Percentiles rank a stretch among this genome's conserved stretches.
Conservation (phyloP, 2,113 vertebrate genomes). For the Geococcyx californianus region DNA sequence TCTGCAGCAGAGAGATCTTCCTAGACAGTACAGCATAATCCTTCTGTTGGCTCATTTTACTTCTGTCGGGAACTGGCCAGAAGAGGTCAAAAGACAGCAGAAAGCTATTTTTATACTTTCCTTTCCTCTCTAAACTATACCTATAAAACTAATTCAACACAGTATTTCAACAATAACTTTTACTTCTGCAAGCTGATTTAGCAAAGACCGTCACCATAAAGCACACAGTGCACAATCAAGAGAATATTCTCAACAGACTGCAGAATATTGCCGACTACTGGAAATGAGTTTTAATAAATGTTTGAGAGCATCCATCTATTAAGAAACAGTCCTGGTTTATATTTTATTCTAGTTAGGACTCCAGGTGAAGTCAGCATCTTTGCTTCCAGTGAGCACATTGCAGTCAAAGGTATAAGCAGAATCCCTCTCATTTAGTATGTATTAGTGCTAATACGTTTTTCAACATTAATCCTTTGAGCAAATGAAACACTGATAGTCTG, state of each 20-base stretch:
- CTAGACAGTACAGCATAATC: not conserved
- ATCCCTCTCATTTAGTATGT: constrained; percentile 55
- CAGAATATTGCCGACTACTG: not conserved
- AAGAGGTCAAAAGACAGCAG: not conserved
- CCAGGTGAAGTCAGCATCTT: not conserved
- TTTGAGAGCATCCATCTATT: not conserved
- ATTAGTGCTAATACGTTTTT: constrained; percentile 62
- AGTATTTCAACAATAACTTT: not conserved
- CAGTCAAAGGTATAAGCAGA: constrained; percentile 15
- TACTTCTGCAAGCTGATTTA: not conserved
- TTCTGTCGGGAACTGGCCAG: not conserved
- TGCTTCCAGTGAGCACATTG: not conserved
- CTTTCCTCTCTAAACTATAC: not conserved
- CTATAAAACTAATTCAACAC: not conserved
- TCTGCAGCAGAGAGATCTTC: not conserved
- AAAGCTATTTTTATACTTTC: not conserved
- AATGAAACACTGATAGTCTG: constrained; percentile 60
- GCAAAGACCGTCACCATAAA: not conserved
- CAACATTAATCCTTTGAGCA: constrained; percentile 57
- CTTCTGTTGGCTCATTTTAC: not conserved
- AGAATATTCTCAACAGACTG: not conserved
- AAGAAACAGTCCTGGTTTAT: not conserved
- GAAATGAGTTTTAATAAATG: not conserved
- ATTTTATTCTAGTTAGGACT: not conserved
- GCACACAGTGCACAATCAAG: not conserved